These are phyloP conservation scores for Tuta absoluta DNA, from an alignment of 2,888 invertebrate species.

Conservation along the genomic window DNA sequence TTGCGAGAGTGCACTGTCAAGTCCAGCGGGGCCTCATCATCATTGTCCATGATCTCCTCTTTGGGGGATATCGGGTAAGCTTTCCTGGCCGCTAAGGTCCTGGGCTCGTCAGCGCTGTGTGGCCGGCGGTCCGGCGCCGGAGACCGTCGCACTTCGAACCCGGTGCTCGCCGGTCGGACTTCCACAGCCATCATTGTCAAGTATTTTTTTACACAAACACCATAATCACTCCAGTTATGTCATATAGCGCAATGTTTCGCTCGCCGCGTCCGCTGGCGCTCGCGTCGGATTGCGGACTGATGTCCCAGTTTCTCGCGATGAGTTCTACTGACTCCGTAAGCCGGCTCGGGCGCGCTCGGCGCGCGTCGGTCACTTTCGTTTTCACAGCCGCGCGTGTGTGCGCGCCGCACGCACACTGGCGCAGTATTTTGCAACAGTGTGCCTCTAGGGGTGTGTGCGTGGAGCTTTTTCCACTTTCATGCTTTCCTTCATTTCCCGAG, in stretches of 20 bases:
- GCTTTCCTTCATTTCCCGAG: constrained; percentile 77
- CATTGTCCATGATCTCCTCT: constrained; percentile 63
- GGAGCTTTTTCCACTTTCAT: constrained; percentile 77
- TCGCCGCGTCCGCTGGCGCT: constrained; percentile 72
- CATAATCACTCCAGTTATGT: constrained; percentile 78
- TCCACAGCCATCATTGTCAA: constrained; percentile 79
- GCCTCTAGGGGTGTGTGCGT: constrained; percentile 42
- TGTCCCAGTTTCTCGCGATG: constrained; percentile 83
- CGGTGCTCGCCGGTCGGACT: constrained; percentile 71
- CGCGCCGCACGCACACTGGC: constrained; percentile 36
- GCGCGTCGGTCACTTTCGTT: constrained; percentile 78
- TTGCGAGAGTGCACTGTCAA: constrained; percentile 83
- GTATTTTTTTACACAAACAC: constrained; percentile 64
- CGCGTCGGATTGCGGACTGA: constrained; percentile 82
- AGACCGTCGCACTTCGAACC: constrained; percentile 56
- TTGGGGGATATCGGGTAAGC: constrained; percentile 69
- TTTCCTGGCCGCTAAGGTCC: constrained; percentile 77
- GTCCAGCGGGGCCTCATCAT: constrained; percentile 89
- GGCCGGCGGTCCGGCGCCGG: constrained; percentile 61
- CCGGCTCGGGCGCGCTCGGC: constrained; percentile 78
- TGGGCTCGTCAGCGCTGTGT: constrained; percentile 69
- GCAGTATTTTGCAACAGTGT: constrained; percentile 26
- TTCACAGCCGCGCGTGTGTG: constrained; percentile 60
- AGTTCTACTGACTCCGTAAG: constrained; percentile 81
- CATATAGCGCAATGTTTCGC: constrained; percentile 68